These are phyloP conservation scores for Papilio glaucus DNA, from an alignment of 1,140 invertebrate genomes.

Conservation along the genomic window DNA sequence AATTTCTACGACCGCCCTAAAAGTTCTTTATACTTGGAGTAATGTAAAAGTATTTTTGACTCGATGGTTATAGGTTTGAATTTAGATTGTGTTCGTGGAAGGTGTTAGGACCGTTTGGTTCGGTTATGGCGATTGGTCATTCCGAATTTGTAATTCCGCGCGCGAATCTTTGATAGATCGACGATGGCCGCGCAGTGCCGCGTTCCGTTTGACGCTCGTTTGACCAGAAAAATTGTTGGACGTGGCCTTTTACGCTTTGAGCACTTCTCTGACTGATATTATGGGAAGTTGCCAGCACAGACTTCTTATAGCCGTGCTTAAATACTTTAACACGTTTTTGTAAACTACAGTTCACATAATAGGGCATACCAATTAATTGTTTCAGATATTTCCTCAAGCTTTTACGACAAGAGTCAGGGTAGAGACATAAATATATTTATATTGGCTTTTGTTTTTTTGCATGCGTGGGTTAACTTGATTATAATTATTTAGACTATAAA, in stretches of 20 bases:
- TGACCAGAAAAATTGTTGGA: slow-evolving; percentile 75
- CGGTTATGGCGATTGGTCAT: slow-evolving; percentile 70
- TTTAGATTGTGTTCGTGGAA: slow-evolving; percentile 66
- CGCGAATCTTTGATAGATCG: slow-evolving; percentile 77
- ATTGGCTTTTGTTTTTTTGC: neutral
- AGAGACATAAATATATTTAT: neutral
- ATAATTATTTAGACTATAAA: no score
- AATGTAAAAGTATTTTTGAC: slow-evolving; percentile 69
- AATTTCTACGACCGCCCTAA: slow-evolving; percentile 36
- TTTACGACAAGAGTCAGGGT: no score
- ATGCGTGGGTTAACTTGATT: neutral
- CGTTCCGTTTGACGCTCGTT: slow-evolving; percentile 58
- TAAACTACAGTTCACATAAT: no score
- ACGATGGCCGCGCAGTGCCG: slow-evolving; percentile 58
- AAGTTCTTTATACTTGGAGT: slow-evolving; percentile 35
- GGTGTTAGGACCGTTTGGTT: slow-evolving; percentile 67
- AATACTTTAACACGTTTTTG: neutral
- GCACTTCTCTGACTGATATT: neutral
- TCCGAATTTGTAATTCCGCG: slow-evolving; percentile 72
- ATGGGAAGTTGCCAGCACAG: neutral
- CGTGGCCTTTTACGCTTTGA: slow-evolving; percentile 24
- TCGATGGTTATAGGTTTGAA: slow-evolving; percentile 68
- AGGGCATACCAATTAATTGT: no score
- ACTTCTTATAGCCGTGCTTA: neutral
- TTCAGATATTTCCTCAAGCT: no score